Evolutionary conservation across 2,113 vertebrate species (phyloP).

Genomic region (Chionodraco myersi): DNA sequence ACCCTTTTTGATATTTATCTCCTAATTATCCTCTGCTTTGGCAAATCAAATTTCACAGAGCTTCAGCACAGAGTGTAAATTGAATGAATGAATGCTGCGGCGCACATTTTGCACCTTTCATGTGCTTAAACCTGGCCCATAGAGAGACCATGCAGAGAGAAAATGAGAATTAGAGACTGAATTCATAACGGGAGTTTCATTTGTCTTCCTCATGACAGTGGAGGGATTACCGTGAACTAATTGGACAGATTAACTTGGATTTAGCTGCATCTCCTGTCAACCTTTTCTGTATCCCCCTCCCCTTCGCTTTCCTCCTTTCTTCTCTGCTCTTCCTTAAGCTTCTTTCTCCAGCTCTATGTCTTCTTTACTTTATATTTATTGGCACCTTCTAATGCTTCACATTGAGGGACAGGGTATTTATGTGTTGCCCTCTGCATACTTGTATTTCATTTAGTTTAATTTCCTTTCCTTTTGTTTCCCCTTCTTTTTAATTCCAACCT

Average conservation of each 20-base stretch:
- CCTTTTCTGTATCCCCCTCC: slow-evolving; percentile 48
- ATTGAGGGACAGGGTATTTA: slow-evolving; percentile 18
- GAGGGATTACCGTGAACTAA: slow-evolving; percentile 79
- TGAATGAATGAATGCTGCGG: slow-evolving; percentile 21
- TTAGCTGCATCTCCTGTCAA: slow-evolving; percentile 70
- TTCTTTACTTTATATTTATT: slow-evolving; percentile 46
- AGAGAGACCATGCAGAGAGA: slow-evolving; percentile 29
- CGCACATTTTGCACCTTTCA: slow-evolving; percentile 41
- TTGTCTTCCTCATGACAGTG: slow-evolving; percentile 73
- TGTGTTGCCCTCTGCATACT: slow-evolving; percentile 14
- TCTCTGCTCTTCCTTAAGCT: slow-evolving; percentile 32
- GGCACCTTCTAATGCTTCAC: slow-evolving; percentile 38
- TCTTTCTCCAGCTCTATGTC: slow-evolving; percentile 27
- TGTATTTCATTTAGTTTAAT: slow-evolving; percentile 70
- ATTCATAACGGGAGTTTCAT: slow-evolving; percentile 55
- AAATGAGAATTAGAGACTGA: slow-evolving; percentile 28
- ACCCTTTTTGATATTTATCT: no score
- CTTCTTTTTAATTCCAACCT: slow-evolving; percentile 73
- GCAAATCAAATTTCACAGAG: slow-evolving; percentile 8
- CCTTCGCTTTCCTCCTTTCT: slow-evolving; percentile 10
- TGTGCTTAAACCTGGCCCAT: slow-evolving; percentile 38
- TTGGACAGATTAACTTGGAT: slow-evolving; percentile 80
- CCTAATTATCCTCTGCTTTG: slow-evolving; percentile 6
- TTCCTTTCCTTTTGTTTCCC: slow-evolving; percentile 69
- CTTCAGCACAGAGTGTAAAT: slow-evolving; percentile 39